phyloP scores from a whole-genome alignment of 1,140 invertebrate species.

The Brachionus asplanchnoidis region DNA sequence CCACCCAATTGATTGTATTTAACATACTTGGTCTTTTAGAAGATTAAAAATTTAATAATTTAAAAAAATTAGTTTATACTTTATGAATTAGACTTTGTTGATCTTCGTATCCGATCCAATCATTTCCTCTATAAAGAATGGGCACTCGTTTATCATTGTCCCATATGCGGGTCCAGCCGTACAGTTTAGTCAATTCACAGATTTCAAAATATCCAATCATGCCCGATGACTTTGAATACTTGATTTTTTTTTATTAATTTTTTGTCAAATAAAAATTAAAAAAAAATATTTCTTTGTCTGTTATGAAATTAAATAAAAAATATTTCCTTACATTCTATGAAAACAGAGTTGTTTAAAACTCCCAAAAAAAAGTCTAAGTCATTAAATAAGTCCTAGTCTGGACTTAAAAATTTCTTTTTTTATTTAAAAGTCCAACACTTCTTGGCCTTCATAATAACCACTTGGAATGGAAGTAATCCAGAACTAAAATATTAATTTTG shows the following conservation, averaged over 20 bases:
- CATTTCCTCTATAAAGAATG: slow-evolving; percentile 74
- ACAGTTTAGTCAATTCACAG: slow-evolving; percentile 70
- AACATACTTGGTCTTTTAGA: slow-evolving; percentile 75
- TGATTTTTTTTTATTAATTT: slow-evolving; percentile 54
- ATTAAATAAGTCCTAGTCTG: too few species aligned
- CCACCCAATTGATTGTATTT: slow-evolving; percentile 82
- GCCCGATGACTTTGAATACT: slow-evolving; percentile 77
- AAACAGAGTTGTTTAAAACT: too few species aligned
- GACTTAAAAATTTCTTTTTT: too few species aligned
- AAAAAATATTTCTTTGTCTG: not conserved
- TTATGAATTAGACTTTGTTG: slow-evolving; percentile 77
- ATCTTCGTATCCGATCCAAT: slow-evolving; percentile 89
- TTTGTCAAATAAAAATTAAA: not conserved
- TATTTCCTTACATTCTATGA: too few species aligned
- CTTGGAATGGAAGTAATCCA: too few species aligned
- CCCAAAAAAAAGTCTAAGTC: too few species aligned
- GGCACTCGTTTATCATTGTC: slow-evolving; percentile 85
- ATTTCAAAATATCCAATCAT: slow-evolving; percentile 90
- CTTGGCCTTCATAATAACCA: too few species aligned
- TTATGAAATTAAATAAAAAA: too few species aligned
- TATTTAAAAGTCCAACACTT: too few species aligned
- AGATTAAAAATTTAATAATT: not conserved
- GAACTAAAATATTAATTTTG: too few species aligned
- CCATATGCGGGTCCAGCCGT: slow-evolving; percentile 82
- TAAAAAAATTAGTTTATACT: slow-evolving; percentile 12